A percentile compares a stretch with the other conserved stretches of the same genome.
Evolutionary conservation across 2,113 vertebrate genomes (phyloP).

Genomic region (Labeo rohita): DNA sequence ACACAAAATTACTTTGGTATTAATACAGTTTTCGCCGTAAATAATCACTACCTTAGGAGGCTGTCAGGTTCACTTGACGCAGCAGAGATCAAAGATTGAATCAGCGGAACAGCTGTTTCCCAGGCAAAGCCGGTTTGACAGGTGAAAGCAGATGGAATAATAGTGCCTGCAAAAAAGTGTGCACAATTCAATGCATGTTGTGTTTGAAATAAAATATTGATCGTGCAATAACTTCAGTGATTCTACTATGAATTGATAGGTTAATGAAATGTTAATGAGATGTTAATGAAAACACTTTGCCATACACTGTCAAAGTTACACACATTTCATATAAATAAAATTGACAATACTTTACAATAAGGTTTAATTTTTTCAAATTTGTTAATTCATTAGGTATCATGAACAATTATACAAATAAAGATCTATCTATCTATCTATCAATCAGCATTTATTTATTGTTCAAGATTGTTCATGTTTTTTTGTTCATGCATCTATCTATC

Average conservation of each 20-base stretch:
- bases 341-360: neutral
- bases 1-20: neutral
- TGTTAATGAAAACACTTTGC: neutral
- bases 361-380: neutral
- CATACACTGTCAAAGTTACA: neutral
- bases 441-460: too few species aligned
- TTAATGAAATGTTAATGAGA: neutral
- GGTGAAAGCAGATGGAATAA: conserved; percentile 1
- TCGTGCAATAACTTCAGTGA: neutral
- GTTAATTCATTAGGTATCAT: neutral
- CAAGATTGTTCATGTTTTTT: too few species aligned
- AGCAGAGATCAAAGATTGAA: conserved; percentile 40
- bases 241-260: neutral
- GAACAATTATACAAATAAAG: neutral
- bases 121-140: conserved; percentile 55
- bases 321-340: neutral
- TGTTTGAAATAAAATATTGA: neutral
- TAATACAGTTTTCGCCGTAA: neutral
- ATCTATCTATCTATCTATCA: too few species aligned
- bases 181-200: neutral
- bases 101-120: conserved; percentile 45
- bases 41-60: conserved; percentile 52
- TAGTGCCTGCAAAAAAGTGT: conserved; percentile 47
- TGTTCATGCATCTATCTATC: too few species aligned
- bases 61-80: conserved; percentile 41